A percentile compares a stretch with the other conserved stretches of the same genome.
Conservation (phyloP, 2,113 vertebrate species). For the Rhizomys pruinosus region DNA sequence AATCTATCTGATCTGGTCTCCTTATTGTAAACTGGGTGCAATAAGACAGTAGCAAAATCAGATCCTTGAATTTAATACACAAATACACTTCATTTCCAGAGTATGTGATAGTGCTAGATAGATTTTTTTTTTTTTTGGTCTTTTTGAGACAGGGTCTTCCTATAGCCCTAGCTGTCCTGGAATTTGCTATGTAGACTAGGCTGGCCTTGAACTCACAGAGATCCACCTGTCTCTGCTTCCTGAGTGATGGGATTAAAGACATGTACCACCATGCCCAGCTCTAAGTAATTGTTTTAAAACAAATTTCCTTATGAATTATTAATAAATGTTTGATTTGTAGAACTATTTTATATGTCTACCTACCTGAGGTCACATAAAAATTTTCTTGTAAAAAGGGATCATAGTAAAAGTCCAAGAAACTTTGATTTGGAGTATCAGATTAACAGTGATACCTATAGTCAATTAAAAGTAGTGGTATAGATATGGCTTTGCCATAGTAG, state of each 20-base stretch:
- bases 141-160: not conserved
- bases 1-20: slow-evolving; percentile 7
- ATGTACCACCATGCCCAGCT: not conserved
- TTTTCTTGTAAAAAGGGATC: not conserved
- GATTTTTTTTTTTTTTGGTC: too few relatives aligned
- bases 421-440: not conserved
- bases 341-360: not conserved
- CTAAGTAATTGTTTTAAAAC: not conserved
- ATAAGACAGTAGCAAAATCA: slow-evolving; percentile 35
- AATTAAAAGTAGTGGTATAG: slow-evolving; percentile 49
- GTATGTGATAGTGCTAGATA: slow-evolving; percentile 27
- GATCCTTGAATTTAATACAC: not conserved
- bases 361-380: not conserved
- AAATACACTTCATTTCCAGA: slow-evolving; percentile 20
- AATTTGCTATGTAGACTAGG: not conserved
- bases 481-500: slow-evolving; percentile 1
- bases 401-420: not conserved
- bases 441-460: not conserved
- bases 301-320: not conserved
- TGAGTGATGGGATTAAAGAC: not conserved
- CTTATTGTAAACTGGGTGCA: slow-evolving; percentile 50
- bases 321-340: not conserved
- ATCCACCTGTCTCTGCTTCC: not conserved
- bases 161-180: too few relatives aligned
- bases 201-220: not conserved